Conservation (phyloP, 2,888 invertebrate genomes). For the Drosophila yooni region DNA sequence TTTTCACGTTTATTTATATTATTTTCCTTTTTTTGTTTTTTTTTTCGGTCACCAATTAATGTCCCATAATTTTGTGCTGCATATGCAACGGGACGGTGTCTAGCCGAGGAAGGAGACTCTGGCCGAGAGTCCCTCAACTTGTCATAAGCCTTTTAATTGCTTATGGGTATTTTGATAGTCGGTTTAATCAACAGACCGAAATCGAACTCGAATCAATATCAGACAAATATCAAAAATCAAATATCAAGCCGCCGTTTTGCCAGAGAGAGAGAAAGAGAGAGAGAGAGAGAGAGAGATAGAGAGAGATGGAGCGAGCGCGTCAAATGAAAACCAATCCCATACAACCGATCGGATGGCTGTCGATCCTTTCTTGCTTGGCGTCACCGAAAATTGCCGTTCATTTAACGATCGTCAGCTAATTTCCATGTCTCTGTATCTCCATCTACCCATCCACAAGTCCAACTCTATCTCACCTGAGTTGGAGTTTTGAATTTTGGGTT, state of each 20-base stretch:
- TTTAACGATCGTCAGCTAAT: slow-evolving; percentile 80
- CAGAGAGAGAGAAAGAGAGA: not conserved
- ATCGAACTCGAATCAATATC: slow-evolving; percentile 44
- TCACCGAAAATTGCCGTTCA: slow-evolving; percentile 69
- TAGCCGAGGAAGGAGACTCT: slow-evolving; percentile 17
- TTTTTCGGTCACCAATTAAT: slow-evolving; percentile 76
- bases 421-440: slow-evolving; percentile 61
- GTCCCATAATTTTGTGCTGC: slow-evolving; percentile 79
- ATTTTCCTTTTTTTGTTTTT: not conserved
- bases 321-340: slow-evolving; percentile 77
- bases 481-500: slow-evolving; percentile 30
- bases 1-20: slow-evolving; percentile 7
- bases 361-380: slow-evolving; percentile 64
- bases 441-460: not conserved
- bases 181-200: slow-evolving; percentile 54
- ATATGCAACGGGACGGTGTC: slow-evolving; percentile 35
- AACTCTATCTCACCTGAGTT: slow-evolving; percentile 16
- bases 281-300: not conserved
- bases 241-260: slow-evolving; percentile 56
- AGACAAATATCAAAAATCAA: slow-evolving; percentile 35
- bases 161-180: slow-evolving; percentile 74
- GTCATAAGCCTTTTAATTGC: slow-evolving; percentile 77
- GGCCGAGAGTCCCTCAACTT: slow-evolving; percentile 55
- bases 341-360: slow-evolving; percentile 37
- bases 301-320: slow-evolving; percentile 49